Conservation (phyloP, 2,113 vertebrate species). For the Sinocyclocheilus anophthalmus region DNA sequence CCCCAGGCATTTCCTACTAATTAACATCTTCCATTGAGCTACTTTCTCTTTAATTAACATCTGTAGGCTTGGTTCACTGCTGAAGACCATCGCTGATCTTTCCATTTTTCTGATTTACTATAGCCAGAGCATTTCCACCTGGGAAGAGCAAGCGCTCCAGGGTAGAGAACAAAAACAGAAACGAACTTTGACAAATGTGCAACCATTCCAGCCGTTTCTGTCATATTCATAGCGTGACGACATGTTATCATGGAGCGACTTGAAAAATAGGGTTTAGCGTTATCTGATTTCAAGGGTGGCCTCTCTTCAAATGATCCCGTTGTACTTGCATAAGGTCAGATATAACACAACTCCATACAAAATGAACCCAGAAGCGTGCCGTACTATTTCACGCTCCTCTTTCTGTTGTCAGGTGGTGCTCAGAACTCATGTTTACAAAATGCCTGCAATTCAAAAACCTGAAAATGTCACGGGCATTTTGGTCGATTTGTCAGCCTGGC, state of each 20-base stretch:
- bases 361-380: neutral
- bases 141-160: neutral
- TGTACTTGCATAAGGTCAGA: neutral
- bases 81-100: neutral
- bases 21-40: neutral
- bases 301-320: neutral
- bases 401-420: neutral
- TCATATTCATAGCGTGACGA: neutral
- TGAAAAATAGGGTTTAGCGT: neutral
- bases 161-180: neutral
- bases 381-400: neutral
- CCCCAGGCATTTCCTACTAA: neutral
- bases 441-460: constrained; percentile 13
- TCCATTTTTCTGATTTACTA: too few relatives aligned
- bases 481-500: constrained; percentile 5
- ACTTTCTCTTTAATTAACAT: neutral
- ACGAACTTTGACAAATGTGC: neutral
- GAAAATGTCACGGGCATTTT: constrained; percentile 43
- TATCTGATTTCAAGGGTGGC: constrained; percentile 5
- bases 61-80: neutral
- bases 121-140: neutral
- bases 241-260: neutral
- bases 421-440: constrained; percentile 16
- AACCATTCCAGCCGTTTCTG: neutral
- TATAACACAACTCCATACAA: neutral